phyloP scores from a whole-genome alignment of 92 coral and sea anemone genomes.

The Porites lobata region DNA sequence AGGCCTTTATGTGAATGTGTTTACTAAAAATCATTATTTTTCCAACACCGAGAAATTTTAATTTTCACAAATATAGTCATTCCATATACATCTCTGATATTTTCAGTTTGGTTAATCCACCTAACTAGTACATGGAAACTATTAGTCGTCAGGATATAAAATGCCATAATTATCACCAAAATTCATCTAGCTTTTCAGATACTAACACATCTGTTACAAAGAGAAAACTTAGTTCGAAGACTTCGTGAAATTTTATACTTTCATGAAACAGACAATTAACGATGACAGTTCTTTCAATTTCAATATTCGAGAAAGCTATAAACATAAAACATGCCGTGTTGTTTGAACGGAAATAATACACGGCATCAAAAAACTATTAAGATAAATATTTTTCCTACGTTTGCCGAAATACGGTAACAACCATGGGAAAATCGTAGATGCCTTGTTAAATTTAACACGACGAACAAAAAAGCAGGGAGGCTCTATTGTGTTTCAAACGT shows the following conservation, averaged over 20 bases:
- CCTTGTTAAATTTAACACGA: background rate
- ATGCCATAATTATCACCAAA: too few species aligned
- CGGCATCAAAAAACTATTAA: background rate
- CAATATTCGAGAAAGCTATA: background rate
- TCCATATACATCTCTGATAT: background rate
- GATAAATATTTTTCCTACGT: background rate
- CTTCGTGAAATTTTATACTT: too few species aligned
- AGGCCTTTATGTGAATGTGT: background rate
- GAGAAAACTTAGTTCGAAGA: too few species aligned
- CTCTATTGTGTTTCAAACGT: too few species aligned
- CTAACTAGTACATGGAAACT: too few species aligned
- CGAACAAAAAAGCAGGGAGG: background rate
- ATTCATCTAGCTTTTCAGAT: too few species aligned
- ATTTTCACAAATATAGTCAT: background rate
- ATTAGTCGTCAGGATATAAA: too few species aligned
- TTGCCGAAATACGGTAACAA: background rate
- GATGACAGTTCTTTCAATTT: background rate
- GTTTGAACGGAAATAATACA: background rate
- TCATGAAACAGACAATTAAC: background rate
- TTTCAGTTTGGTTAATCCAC: background rate
- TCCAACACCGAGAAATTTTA: background rate
- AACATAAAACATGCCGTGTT: background rate
- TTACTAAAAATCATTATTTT: background rate
- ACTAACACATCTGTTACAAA: too few species aligned
- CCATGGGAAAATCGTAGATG: background rate